phyloP scores from a whole-genome alignment of 2,888 invertebrate genomes.

The Eledona agricola region DNA sequence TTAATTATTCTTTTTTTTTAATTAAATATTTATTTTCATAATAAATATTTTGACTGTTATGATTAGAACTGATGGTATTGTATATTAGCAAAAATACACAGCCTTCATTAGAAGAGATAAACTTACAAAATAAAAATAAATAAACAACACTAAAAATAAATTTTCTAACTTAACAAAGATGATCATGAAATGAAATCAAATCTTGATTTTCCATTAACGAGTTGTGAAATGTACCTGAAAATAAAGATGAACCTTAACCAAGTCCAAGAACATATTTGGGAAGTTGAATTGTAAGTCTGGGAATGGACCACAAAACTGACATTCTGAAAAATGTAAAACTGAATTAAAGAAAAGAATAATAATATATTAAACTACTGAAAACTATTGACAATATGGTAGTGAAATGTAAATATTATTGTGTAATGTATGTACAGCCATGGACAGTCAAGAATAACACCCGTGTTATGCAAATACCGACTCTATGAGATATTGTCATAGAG shows the following conservation, averaged over 20 bases:
- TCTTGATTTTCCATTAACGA: conserved; percentile 13
- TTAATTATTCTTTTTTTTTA: too few species aligned
- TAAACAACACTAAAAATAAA: conserved; percentile 7
- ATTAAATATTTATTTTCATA: too few species aligned
- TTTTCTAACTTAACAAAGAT: too few species aligned
- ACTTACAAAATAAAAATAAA: conserved; percentile 12
- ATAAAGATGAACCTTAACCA: conserved; percentile 64
- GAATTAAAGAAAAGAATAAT: neutral
- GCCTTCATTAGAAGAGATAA: conserved; percentile 29
- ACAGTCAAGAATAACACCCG: too few species aligned
- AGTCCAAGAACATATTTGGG: conserved; percentile 88
- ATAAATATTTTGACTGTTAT: too few species aligned
- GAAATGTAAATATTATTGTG: too few species aligned
- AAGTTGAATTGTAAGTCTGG: conserved; percentile 81
- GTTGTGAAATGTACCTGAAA: conserved; percentile 2
- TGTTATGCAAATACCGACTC: too few species aligned
- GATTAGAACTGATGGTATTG: conserved; percentile 32
- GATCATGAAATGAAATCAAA: conserved; percentile 6
- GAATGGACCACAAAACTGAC: conserved; percentile 86
- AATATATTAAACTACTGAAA: conserved; percentile 6
- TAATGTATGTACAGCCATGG: too few species aligned
- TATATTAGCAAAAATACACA: conserved; percentile 38
- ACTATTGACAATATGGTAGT: too few species aligned
- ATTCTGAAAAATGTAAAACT: conserved; percentile 72
- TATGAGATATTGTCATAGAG: too few species aligned